phyloP scores from a whole-genome alignment of 2,797 vertebrate species.

The Holocentrus rufus region DNA sequence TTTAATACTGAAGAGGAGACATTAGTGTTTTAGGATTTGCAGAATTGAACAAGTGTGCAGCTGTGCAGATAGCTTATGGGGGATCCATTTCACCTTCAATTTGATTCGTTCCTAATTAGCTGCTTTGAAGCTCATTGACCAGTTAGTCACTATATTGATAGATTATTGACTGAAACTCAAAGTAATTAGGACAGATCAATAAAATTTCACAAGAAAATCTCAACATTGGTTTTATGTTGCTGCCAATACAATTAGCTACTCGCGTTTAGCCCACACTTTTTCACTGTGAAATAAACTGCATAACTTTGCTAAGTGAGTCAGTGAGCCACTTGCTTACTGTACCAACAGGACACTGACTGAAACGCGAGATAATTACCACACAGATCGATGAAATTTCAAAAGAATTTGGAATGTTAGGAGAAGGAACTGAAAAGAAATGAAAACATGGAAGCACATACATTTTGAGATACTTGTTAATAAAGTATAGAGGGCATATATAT shows the following conservation, averaged over 20 bases:
- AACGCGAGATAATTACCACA: conserved; percentile 38
- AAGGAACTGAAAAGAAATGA: background rate
- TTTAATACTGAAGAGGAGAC: conserved; percentile 13
- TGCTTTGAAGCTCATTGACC: conserved; percentile 70
- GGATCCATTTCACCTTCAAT: conserved; percentile 52
- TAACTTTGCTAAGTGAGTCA: background rate
- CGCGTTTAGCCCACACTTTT: background rate
- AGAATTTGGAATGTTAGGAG: conserved; percentile 6
- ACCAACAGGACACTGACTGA: conserved; percentile 2
- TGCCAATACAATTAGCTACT: background rate
- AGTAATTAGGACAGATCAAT: conserved; percentile 60
- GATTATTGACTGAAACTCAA: conserved; percentile 60
- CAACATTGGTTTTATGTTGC: background rate
- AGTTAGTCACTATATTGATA: conserved; percentile 71
- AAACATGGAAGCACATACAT: background rate
- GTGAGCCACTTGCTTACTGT: background rate
- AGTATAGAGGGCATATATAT: background rate
- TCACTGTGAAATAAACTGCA: background rate
- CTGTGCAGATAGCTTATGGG: conserved; percentile 44
- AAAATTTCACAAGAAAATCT: conserved; percentile 16
- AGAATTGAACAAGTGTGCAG: conserved; percentile 11
- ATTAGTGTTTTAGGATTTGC: conserved; percentile 27
- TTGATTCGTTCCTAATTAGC: conserved; percentile 71
- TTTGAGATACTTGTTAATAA: background rate
- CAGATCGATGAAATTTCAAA: conserved; percentile 44